These are phyloP conservation scores for Seira musarum DNA, from an alignment of 2,888 invertebrate genomes.

Conservation along the genomic window DNA sequence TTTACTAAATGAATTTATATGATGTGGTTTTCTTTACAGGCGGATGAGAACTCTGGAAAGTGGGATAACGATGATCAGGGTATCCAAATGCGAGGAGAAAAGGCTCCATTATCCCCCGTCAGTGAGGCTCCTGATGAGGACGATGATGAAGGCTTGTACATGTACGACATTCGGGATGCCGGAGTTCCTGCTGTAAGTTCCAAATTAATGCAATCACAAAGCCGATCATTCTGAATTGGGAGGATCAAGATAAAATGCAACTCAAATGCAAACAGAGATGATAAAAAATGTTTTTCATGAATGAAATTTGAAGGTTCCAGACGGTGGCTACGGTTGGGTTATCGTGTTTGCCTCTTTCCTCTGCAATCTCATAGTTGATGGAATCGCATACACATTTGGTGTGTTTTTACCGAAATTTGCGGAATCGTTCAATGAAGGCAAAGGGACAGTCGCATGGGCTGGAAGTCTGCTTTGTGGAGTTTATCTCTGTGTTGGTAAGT, in stretches of 20 bases:
- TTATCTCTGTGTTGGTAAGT: slow-evolving; percentile 92
- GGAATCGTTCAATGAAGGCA: slow-evolving; percentile 86
- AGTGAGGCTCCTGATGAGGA: slow-evolving; percentile 65
- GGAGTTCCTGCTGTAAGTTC: slow-evolving; percentile 65
- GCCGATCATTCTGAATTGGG: neutral
- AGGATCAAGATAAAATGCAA: neutral
- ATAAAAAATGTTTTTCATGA: too few species aligned
- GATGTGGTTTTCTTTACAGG: slow-evolving; percentile 14
- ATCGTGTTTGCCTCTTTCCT: slow-evolving; percentile 96
- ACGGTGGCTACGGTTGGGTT: slow-evolving; percentile 55
- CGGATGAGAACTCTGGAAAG: slow-evolving; percentile 60
- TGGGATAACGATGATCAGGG: slow-evolving; percentile 62
- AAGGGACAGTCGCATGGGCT: slow-evolving; percentile 77
- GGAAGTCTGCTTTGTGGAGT: slow-evolving; percentile 96
- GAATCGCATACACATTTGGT: slow-evolving; percentile 98
- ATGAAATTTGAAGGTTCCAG: slow-evolving; percentile 36
- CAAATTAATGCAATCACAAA: neutral
- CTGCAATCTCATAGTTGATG: slow-evolving; percentile 98
- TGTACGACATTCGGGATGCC: slow-evolving; percentile 66
- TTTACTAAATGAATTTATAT: too few species aligned
- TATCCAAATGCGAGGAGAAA: slow-evolving; percentile 61
- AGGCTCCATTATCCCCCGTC: slow-evolving; percentile 62
- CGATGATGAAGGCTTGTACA: slow-evolving; percentile 66
- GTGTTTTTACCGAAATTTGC: slow-evolving; percentile 89
- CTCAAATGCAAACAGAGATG: neutral